Evolutionary conservation across 2,113 vertebrate genomes (phyloP), one percentile per base, ranked within the genome.

Genomic region (Tachysurus vachellii): DNA sequence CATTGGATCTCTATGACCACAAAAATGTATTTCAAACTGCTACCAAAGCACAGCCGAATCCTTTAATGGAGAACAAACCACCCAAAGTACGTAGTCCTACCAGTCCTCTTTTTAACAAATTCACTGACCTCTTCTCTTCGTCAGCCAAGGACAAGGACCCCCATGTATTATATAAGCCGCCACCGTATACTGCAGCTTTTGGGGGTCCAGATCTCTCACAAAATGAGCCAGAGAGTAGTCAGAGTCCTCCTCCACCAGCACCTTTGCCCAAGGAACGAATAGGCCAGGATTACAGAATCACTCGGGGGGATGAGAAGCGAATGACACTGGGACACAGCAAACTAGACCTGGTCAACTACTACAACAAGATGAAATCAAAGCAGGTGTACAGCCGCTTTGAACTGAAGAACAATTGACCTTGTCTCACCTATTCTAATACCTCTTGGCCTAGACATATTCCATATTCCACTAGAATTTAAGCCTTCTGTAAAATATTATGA

Each of bases 291-390:
- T 64, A 26, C 4, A 0, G 86, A 57, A 90, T 94, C 13, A 93
- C 0, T 71, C 91, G 94, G 1, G 89, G 93, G 23, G 95, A 95
- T 79, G 88, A 96, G 90, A 98, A 99, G 47, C 94, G 97, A 54
- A 91, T 98, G 96, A 99, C 98, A 4, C 92, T 99, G 16, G 98
- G 98, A 44, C 98, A 99, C 92, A 99, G 98, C 92, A 99, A 99
- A 89, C 94, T 99, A 91, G 98, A 99, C 92, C 95, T 99, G 89
- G 97, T 99, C 88, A 99, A 97, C 90, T 96, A 98, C 70, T 97
- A 97, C 94, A 99, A 98, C 95, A 96, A 97, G 91, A 91, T 96
- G 90, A 98, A 97, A 89, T 92, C 94, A 80, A 98, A 94, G 89
- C 94, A 96, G 3, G 93, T 99, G 47, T 97, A 96, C 91, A 99